Base-by-base conservation (phyloP, 2,888 invertebrate genomes). In the Andrena chrysosceles region DNA sequence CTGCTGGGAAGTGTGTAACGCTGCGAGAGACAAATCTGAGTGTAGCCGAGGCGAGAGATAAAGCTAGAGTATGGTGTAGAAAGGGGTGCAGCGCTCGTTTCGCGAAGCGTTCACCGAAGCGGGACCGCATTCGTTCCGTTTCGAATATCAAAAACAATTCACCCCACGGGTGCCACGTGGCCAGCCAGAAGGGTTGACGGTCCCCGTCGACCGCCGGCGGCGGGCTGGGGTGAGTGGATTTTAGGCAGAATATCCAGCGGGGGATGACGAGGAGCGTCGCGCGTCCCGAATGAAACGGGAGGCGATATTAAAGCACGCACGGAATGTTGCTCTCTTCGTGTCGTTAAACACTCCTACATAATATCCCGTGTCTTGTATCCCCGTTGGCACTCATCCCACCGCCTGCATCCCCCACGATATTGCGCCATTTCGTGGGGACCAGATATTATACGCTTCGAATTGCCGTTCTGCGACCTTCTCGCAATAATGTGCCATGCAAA, bases 111-210 rank as follows among this genome's bases (percentile, higher is more conserved):
- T 85, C 87, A 82, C 23, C 82, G 84, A 83, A 80, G 84, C 86
- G 84, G 78, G 59, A 83, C 63, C 81, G 78, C 83, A 86, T 89
- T 89, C 89, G 88, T 90, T 91, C 89, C 89, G 89, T 89, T 90
- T 89, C 91, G 86, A 90, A 90, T 91, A 91, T 91, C 90, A 91
- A 91, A 91, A 91, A 91, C 90, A 91, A 91, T 91, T 90, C 85
- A 80, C 69, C 84, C 84, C 75, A 68, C 78, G 81, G 78, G 81
- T 81, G 85, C 76, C 85, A 80, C 84, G 81, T 78, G 86, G 69
- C 77, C 69, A 31, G 68, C 80, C 35, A 84, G 81, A 88, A 89
- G 90, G 90, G 89, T 90, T 87, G 85, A 86, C 79, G 81, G 76
- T 59, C 63, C 49, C 54, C 52, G 70, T 54, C 77, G 63, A 10